Evolutionary conservation across 2,113 vertebrate genomes (phyloP).

Genomic region (Thamnophis sirtalis): DNA sequence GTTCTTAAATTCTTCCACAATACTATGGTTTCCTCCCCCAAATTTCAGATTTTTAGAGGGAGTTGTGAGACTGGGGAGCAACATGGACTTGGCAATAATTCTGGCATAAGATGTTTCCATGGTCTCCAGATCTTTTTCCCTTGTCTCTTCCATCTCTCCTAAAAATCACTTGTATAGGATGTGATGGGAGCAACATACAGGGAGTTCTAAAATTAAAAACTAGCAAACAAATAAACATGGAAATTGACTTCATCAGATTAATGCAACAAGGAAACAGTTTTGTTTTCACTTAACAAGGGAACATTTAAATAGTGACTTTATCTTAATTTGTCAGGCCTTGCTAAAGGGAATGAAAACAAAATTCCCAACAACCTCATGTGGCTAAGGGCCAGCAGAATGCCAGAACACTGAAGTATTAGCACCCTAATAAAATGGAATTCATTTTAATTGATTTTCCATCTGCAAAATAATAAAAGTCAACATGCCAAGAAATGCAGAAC

Average conservation of each 20-base stretch:
- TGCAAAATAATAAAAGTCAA: constrained; percentile 68
- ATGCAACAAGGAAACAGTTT: constrained; percentile 81
- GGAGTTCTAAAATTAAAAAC: constrained; percentile 35
- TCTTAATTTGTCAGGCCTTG: constrained; percentile 82
- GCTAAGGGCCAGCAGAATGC: constrained; percentile 64
- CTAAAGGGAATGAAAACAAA: constrained; percentile 64
- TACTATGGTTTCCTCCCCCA: neutral
- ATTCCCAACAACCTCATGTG: constrained; percentile 30
- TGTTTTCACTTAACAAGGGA: constrained; percentile 79
- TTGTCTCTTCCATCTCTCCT: constrained; percentile 32
- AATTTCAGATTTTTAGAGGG: constrained; percentile 4
- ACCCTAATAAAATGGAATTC: constrained; percentile 70
- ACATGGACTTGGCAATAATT: constrained; percentile 10
- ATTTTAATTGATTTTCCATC: constrained; percentile 77
- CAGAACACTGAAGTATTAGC: constrained; percentile 66
- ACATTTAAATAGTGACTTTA: constrained; percentile 81
- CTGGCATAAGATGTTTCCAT: neutral
- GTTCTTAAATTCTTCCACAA: neutral
- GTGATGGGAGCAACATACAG: constrained; percentile 34
- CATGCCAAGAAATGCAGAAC: constrained; percentile 66
- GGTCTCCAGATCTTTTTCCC: constrained; percentile 10
- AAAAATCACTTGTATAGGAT: constrained; percentile 3
- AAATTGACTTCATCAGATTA: constrained; percentile 73
- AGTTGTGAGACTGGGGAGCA: constrained; percentile 4
- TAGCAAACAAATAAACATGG: constrained; percentile 35